Evolutionary conservation across 2,113 vertebrate genomes (phyloP).

Genomic region (Cyprinus carpio): DNA sequence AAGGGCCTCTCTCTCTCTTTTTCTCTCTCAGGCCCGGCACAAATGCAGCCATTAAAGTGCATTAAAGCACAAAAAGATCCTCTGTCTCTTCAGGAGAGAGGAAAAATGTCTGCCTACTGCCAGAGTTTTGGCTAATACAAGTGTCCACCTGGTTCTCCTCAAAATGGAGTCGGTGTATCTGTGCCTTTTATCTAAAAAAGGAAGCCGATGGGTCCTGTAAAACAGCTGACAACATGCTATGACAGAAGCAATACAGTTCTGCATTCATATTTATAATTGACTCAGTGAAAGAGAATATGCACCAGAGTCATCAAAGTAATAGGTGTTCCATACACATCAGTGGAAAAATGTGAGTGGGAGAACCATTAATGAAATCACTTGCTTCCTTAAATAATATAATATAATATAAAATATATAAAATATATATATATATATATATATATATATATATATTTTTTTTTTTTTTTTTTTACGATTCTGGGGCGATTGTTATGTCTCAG

Average conservation of each 20-base stretch:
- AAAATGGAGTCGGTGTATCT: conserved; percentile 33
- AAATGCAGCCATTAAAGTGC: conserved; percentile 73
- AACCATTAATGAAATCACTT: not conserved
- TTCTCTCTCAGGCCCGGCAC: conserved; percentile 57
- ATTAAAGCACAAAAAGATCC: conserved; percentile 75
- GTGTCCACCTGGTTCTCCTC: conserved; percentile 20
- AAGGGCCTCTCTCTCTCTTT: conserved; percentile 54
- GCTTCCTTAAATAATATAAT: too few relatives aligned
- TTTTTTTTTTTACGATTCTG: not conserved
- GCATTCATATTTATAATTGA: conserved; percentile 32
- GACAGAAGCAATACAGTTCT: conserved; percentile 7
- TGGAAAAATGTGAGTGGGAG: not conserved
- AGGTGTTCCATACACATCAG: not conserved
- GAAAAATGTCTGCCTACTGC: conserved; percentile 35
- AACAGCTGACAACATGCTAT: conserved; percentile 15
- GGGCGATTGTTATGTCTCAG: not conserved
- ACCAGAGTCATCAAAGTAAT: conserved; percentile 10
- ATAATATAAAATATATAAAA: too few relatives aligned
- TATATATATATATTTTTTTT: too few relatives aligned
- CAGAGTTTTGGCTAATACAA: conserved; percentile 33
- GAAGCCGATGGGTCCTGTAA: not conserved
- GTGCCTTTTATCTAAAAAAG: conserved; percentile 41
- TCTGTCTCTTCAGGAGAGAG: conserved; percentile 61
- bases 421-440: too few relatives aligned
- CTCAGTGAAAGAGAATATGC: not conserved